Evolutionary conservation across 2,113 vertebrate genomes (phyloP), one percentile per base, ranked within the genome.

Genomic region (Pedetes capensis): DNA sequence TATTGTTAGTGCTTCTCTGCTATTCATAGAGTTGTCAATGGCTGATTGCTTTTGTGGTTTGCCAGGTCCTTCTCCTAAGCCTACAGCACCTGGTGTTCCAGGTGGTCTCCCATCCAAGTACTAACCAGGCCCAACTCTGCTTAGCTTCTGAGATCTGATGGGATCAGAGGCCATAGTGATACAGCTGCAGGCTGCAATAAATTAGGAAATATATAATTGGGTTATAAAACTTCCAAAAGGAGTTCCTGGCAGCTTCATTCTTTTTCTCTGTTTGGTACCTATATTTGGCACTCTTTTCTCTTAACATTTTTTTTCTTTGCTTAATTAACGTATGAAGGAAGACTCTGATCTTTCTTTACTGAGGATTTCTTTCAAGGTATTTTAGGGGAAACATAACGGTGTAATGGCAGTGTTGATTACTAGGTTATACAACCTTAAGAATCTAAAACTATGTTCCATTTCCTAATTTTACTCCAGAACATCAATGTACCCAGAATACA

Each of bases 271-370:
- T 89, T 68, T 69, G 82, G 34, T 82, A 83, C 27, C n/a, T 3
- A 0, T 68, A n/a, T 3, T 51, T 96, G 68, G 63, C 75, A 84
- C 32, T 88, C 51, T 39, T 97, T 96, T 89, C 83, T 96, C 53
- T 71, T 97, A 81, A 9, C 23, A n/a, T 71, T n/a, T 96, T 96
- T 95, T 64, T 86, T 49, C 90, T 42, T 95, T 87, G 66, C 83
- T 92, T 96, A 95, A 93, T 92, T 96, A 91, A 96, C 88, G 57
- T 37, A 95, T 89, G 88, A 74, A 81, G 83, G 49, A 93, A 87
- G 80, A 37, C 53, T 79, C 75, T 89, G 37, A 13, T 84, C n/a
- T 96, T 95, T 92, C 37, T 71, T 92, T 90, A 61, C 27, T 34
- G 1, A 83, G 23, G 66, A 47, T 86, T 87, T 53, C 3, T 96